Conservation (phyloP, 2,797 vertebrate genomes). For the Anguilla marmorata region DNA sequence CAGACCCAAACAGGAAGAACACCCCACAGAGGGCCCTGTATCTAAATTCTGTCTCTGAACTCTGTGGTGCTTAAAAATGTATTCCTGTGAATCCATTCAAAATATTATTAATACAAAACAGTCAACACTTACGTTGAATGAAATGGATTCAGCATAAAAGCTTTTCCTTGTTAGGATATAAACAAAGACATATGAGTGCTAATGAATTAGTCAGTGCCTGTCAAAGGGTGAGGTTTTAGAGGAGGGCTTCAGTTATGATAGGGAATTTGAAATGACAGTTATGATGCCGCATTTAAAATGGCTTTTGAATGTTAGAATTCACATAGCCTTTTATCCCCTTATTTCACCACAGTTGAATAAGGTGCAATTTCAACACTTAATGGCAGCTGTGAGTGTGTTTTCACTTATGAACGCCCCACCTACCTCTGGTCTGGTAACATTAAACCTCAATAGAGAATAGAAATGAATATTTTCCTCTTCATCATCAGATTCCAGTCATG, state of each 20-base stretch:
- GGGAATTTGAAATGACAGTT: neutral
- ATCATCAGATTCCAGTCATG: neutral
- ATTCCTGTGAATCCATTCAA: neutral
- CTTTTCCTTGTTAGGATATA: neutral
- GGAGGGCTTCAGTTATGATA: neutral
- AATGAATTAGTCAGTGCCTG: neutral
- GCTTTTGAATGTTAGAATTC: neutral
- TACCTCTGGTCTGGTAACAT: neutral
- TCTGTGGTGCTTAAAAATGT: neutral
- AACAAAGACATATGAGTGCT: neutral
- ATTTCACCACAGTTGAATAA: neutral
- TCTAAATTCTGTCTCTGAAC: neutral
- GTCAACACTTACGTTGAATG: neutral
- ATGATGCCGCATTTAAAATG: neutral
- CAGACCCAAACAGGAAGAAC: neutral
- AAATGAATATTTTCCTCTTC: neutral
- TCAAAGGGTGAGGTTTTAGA: neutral
- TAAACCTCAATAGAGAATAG: slow-evolving; percentile 1
- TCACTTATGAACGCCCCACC: neutral
- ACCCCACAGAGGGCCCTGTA: neutral
- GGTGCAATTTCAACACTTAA: neutral
- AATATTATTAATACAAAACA: neutral
- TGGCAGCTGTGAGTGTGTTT: neutral
- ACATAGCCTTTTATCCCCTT: neutral
- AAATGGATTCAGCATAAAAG: slow-evolving; percentile 1